Evolutionary conservation across 2,797 vertebrate genomes (phyloP).

Genomic region (Heliangelus exortis): DNA sequence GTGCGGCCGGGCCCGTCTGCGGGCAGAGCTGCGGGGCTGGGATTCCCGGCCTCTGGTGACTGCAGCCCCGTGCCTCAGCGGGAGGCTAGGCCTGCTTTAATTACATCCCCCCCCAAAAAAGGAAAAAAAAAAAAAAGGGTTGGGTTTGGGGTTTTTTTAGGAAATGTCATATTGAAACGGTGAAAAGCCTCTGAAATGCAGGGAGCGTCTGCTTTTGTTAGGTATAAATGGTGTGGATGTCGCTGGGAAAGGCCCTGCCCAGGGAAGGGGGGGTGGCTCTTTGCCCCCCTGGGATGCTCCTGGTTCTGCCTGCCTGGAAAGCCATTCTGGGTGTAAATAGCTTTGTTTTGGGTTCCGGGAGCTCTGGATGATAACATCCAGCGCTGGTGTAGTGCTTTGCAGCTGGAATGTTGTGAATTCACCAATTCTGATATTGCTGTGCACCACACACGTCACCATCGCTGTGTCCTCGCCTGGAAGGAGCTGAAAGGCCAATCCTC

Average conservation of each 20-base stretch:
- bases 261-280: too few species aligned
- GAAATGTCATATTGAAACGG: not conserved
- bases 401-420: not conserved
- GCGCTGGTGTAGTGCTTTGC: not conserved
- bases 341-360: not conserved
- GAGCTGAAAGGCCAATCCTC: not conserved
- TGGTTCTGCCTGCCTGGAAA: not conserved
- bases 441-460: accelerated
- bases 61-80: too few species aligned
- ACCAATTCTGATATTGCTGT: accelerated
- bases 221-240: accelerated
- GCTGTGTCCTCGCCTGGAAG: not conserved
- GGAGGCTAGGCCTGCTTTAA: too few species aligned
- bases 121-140: not conserved
- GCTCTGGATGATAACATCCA: not conserved
- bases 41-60: not conserved
- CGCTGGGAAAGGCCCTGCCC: not conserved
- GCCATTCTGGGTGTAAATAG: not conserved
- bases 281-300: too few species aligned
- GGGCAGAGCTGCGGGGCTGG: not conserved
- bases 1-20: not conserved
- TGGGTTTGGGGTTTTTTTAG: not conserved
- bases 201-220: accelerated
- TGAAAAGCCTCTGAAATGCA: accelerated
- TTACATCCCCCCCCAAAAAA: too few species aligned